Evolutionary conservation across 2,888 invertebrate species (phyloP).

Genomic region (Athrips mouffetella): DNA sequence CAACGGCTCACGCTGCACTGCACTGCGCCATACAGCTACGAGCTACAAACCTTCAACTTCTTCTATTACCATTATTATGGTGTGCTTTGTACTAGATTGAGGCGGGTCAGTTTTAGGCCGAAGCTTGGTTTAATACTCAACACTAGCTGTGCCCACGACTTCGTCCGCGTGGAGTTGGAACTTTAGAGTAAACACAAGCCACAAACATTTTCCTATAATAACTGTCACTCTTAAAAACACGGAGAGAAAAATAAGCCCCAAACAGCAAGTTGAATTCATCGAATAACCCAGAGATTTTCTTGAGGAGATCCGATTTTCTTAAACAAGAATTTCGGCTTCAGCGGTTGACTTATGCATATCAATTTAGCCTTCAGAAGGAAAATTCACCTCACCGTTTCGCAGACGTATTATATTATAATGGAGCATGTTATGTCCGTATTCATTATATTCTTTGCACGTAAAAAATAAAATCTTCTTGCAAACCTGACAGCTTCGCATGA

Average conservation of each 20-base stretch:
- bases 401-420: slow-evolving; percentile 47
- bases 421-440: slow-evolving; percentile 47
- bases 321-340: slow-evolving; percentile 19
- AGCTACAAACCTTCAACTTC: slow-evolving; percentile 8
- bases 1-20: slow-evolving; percentile 46
- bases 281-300: slow-evolving; percentile 9
- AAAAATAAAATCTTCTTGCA: slow-evolving; percentile 63
- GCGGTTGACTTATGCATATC: slow-evolving; percentile 44
- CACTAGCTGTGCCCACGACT: no score
- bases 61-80: background rate
- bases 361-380: slow-evolving; percentile 35
- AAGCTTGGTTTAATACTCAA: no score
- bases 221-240: no score
- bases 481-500: slow-evolving; percentile 59
- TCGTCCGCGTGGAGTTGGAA: no score
- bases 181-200: no score
- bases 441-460: slow-evolving; percentile 67
- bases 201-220: no score
- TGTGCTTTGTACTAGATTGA: background rate
- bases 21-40: slow-evolving; percentile 52
- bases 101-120: slow-evolving; percentile 1
- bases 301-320: slow-evolving; percentile 11
- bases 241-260: slow-evolving; percentile 8
- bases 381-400: slow-evolving; percentile 32
- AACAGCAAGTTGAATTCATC: slow-evolving; percentile 5